phyloP scores from a whole-genome alignment of 1,140 invertebrate genomes.

The Amphibalanus amphitrite region DNA sequence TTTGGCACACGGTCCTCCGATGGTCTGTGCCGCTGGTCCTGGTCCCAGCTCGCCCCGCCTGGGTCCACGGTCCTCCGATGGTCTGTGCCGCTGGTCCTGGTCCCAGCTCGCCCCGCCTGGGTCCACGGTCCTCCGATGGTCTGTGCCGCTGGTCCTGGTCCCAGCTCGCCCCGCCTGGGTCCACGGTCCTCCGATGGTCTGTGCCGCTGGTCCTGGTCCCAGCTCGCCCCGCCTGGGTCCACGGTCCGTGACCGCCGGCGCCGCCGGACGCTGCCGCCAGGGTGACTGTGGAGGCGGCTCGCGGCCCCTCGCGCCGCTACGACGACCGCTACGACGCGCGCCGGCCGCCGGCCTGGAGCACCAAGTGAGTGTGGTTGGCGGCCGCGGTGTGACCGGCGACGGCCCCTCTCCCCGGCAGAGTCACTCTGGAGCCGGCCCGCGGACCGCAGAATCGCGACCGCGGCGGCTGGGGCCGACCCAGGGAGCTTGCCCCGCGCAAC shows the following conservation, averaged over 20 bases:
- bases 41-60: neutral
- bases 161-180: neutral
- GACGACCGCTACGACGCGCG: neutral
- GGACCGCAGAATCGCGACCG: neutral
- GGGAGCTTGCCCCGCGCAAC: neutral
- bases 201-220: too few species aligned
- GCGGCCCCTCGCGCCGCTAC: constrained; percentile 15
- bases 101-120: too few species aligned
- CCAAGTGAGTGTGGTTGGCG: neutral
- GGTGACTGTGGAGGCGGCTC: constrained; percentile 19
- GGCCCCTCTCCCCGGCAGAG: neutral
- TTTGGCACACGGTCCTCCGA: neutral
- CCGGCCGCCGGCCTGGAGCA: neutral
- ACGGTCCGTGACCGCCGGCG: neutral
- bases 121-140: neutral
- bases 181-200: too few species aligned
- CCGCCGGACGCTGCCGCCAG: constrained; percentile 15
- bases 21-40: neutral
- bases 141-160: neutral
- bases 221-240: too few species aligned
- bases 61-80: too few species aligned
- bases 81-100: too few species aligned
- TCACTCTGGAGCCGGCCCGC: neutral
- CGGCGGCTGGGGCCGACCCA: too few species aligned
- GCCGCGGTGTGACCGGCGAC: too few species aligned